Conservation (phyloP, 2,797 vertebrate species). For the Aselliscus stoliczkanus region DNA sequence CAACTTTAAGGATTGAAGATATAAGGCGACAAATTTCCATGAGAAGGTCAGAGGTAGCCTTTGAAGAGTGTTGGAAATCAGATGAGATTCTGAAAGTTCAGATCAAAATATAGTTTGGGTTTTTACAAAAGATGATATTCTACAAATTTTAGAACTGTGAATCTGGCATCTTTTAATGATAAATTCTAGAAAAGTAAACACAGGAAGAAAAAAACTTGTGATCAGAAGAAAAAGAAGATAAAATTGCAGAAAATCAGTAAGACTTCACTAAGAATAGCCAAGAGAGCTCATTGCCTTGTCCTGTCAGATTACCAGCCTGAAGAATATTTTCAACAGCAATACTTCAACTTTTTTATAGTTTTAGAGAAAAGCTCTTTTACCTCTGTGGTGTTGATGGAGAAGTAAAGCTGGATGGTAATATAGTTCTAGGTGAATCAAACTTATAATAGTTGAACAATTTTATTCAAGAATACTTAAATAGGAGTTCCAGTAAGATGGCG, state of each 20-base stretch:
- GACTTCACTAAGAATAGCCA: not conserved
- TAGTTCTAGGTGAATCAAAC: not conserved
- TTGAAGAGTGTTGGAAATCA: not conserved
- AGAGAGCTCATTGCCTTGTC: constrained; percentile 7
- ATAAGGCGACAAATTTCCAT: not conserved
- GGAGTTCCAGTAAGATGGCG: too few species aligned
- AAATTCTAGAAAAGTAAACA: not conserved
- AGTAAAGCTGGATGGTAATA: not conserved
- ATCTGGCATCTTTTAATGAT: not conserved
- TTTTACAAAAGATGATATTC: not conserved
- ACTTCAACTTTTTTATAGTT: not conserved
- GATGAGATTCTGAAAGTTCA: not conserved
- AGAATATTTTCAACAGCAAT: not conserved
- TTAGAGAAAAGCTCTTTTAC: not conserved
- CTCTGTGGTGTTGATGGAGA: not conserved
- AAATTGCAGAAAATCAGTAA: not conserved
- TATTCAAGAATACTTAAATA: not conserved
- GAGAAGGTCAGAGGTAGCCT: not conserved
- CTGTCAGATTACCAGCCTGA: not conserved
- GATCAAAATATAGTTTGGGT: not conserved
- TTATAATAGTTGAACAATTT: not conserved
- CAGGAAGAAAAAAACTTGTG: not conserved
- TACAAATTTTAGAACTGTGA: not conserved
- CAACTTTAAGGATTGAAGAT: not conserved
- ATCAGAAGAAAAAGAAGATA: not conserved